A percentile compares a stretch with the other conserved stretches of the same genome.
These are phyloP conservation scores for Apotomis capreana DNA, from an alignment of 2,888 invertebrate species.

Conservation along the genomic window DNA sequence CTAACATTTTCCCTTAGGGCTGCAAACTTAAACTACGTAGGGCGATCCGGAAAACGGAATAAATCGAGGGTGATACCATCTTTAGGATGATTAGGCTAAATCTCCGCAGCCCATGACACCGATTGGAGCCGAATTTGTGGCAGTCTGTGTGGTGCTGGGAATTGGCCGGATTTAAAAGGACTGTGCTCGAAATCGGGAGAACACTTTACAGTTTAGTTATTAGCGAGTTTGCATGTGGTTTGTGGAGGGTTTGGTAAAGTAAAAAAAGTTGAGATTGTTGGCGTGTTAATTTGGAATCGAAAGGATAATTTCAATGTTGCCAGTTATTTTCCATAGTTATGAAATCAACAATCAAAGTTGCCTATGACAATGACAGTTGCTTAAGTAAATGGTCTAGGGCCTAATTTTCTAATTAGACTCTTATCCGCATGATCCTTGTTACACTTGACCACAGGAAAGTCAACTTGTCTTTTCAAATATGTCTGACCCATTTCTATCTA, in stretches of 20 bases:
- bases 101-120: not conserved
- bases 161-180: not conserved
- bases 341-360: too few species aligned
- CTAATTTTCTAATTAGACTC: too few species aligned
- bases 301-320: too few species aligned
- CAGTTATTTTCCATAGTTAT: too few species aligned
- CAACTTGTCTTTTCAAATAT: too few species aligned
- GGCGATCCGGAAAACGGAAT: constrained; percentile 36
- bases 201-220: constrained; percentile 17
- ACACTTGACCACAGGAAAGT: too few species aligned
- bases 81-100: constrained; percentile 35
- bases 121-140: not conserved
- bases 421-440: too few species aligned
- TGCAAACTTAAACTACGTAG: constrained; percentile 17
- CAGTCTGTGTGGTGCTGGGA: not conserved
- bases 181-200: constrained; percentile 5
- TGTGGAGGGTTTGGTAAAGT: not conserved
- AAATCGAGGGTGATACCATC: constrained; percentile 40
- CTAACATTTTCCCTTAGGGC: not conserved
- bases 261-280: too few species aligned
- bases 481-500: too few species aligned
- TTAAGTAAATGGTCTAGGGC: too few species aligned
- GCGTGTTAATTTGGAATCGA: too few species aligned
- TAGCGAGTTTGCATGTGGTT: constrained; percentile 8
- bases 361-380: too few species aligned